phyloP scores from a whole-genome alignment of 2,888 invertebrate species.

The Colostygia pectinataria region DNA sequence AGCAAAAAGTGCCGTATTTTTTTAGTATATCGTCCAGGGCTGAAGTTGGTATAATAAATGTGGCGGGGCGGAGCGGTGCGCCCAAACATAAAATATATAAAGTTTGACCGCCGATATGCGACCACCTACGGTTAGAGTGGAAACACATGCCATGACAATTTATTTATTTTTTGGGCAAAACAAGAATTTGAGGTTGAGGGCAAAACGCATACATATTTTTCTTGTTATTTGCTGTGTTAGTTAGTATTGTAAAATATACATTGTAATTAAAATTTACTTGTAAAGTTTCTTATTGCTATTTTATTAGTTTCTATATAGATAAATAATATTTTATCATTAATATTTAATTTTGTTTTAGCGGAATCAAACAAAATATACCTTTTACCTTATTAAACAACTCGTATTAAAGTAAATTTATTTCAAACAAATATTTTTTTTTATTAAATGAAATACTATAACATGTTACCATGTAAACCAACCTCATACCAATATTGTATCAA shows the following conservation, averaged over 20 bases:
- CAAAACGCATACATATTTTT: too few species aligned
- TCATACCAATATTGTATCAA: constrained; percentile 77
- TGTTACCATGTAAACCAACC: constrained; percentile 55
- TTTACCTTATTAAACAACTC: too few species aligned
- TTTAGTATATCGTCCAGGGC: constrained; percentile 33
- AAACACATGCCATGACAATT: constrained; percentile 50
- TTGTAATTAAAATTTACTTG: too few species aligned
- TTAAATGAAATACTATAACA: not conserved
- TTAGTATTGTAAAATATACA: too few species aligned
- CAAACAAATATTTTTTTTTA: not conserved
- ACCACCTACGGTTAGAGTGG: constrained; percentile 56
- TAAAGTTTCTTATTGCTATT: too few species aligned
- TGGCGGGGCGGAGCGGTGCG: constrained; percentile 54
- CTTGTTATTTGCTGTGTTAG: too few species aligned
- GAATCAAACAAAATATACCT: too few species aligned
- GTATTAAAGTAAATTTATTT: not conserved
- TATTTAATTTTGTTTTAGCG: too few species aligned
- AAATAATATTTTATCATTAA: too few species aligned
- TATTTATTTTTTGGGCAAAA: constrained; percentile 1
- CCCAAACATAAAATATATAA: constrained; percentile 77
- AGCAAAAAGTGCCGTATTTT: constrained; percentile 37
- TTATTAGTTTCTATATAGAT: too few species aligned
- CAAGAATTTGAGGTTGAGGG: not conserved
- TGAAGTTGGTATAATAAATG: constrained; percentile 67
- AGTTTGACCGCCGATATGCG: constrained; percentile 72